Evolutionary conservation across 2,113 vertebrate genomes (phyloP).

Genomic region (Agapornis roseicollis): DNA sequence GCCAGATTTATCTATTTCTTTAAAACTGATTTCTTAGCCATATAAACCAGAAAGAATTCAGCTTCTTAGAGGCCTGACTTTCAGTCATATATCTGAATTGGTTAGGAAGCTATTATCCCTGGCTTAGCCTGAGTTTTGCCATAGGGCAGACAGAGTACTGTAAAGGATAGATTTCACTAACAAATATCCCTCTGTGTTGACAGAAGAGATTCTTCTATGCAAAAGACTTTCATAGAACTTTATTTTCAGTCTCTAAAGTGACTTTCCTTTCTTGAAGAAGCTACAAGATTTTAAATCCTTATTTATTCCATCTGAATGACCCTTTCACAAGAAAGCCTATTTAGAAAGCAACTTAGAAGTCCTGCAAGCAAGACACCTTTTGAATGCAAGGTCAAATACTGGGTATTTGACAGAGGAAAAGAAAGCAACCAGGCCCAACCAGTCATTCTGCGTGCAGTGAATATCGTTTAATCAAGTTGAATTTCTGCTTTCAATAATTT

Average conservation of each 20-base stretch:
- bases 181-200: not conserved
- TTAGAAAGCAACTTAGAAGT: not conserved
- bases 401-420: not conserved
- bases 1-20: not conserved
- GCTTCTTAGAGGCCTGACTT: not conserved
- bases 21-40: not conserved
- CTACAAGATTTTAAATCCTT: not conserved
- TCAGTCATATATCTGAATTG: not conserved
- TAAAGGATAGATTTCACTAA: not conserved
- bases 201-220: not conserved
- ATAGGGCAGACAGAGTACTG: not conserved
- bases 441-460: not conserved
- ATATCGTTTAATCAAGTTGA: not conserved
- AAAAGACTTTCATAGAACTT: not conserved
- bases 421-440: not conserved
- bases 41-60: not conserved
- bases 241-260: not conserved
- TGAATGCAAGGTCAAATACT: not conserved
- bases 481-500: not conserved
- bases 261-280: not conserved
- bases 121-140: not conserved
- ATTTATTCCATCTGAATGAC: not conserved
- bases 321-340: not conserved
- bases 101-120: not conserved
- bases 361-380: not conserved